Evolutionary conservation across 2,888 invertebrate genomes (phyloP).

Genomic region (Ctenicera cuprea): DNA sequence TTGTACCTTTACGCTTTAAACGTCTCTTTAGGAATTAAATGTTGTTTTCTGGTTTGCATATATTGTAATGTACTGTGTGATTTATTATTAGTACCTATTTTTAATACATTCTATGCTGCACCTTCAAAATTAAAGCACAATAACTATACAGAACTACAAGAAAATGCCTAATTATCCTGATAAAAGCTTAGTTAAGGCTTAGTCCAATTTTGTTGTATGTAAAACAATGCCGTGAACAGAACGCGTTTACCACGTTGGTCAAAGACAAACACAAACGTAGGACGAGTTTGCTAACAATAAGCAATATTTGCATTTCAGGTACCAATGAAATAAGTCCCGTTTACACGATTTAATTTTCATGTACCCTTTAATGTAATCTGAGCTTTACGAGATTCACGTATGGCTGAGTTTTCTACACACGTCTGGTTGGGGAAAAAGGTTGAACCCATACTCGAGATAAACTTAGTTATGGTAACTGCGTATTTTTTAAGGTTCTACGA

Average conservation of each 20-base stretch:
- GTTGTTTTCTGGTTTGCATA: no score
- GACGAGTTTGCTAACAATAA: conserved; percentile 12
- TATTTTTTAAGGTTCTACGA: not conserved
- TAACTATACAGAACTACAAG: no score
- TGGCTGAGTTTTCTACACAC: not conserved
- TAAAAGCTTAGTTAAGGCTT: no score
- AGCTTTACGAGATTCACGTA: not conserved
- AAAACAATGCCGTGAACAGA: conserved; percentile 3
- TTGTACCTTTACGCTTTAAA: no score
- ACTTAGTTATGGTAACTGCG: not conserved
- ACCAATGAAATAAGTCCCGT: conserved; percentile 6
- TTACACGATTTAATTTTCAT: conserved; percentile 18
- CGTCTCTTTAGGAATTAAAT: no score
- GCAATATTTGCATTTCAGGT: conserved; percentile 17
- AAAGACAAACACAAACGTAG: conserved; percentile 12
- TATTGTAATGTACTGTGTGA: no score
- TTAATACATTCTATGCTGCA: no score
- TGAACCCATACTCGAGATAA: not conserved
- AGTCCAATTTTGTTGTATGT: no score
- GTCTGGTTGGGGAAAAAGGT: not conserved
- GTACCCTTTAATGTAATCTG: not conserved
- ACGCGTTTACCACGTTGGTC: conserved; percentile 8
- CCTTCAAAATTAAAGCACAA: no score
- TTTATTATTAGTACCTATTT: no score
- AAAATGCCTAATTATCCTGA: no score